Base-by-base conservation (phyloP, 2,888 invertebrate species). In the Panopea generosa region DNA sequence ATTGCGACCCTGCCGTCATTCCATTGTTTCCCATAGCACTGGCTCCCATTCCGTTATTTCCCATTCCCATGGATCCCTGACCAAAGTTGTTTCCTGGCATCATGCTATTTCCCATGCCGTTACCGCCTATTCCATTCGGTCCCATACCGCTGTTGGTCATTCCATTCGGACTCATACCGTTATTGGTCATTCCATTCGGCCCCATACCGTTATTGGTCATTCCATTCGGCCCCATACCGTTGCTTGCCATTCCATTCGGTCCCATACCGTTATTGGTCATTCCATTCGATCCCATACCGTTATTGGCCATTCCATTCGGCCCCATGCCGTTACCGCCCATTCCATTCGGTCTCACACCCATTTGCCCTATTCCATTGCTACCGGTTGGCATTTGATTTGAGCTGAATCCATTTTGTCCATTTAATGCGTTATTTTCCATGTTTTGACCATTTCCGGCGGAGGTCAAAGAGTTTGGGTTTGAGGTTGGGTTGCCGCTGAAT, bases 171-270 rank as follows among this genome's bases (percentile, higher is more conserved):
- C 20, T 47, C 47, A 47, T 47, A 6, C 47, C 47, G 47, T 47
- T 47, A 24, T 7, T 63, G 33, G 6, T 11, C 33, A 33, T 33
- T n/a, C n/a, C n/a, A n/a, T n/a, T n/a, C n/a, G 38, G 65, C 6
- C 18, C 27, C 72, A 72, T 72, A 9, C 60, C 60, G 33, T 66
- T 66, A 18, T 29, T 40, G 49, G 56, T 20, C 20, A 16, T 26
- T 24, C 61, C 55, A 20, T 56, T 67, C 47, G 52, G 66, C 50
- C 47, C 49, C 66, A 66, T 66, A 0, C 65, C 53, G 22, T 57
- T 62, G 24, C 22, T 24, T 14, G 24, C 26, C 60, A 60, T 60
- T 16, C 65, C 65, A 14, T 45, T 40, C 4, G n/a, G 26, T 18
- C 43, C 27, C 7, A 27, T 43, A 9, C 60, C 60, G 33, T 66